Evolutionary conservation across 1,140 invertebrate species (phyloP).

Genomic region (Maconellicoccus hirsutus): DNA sequence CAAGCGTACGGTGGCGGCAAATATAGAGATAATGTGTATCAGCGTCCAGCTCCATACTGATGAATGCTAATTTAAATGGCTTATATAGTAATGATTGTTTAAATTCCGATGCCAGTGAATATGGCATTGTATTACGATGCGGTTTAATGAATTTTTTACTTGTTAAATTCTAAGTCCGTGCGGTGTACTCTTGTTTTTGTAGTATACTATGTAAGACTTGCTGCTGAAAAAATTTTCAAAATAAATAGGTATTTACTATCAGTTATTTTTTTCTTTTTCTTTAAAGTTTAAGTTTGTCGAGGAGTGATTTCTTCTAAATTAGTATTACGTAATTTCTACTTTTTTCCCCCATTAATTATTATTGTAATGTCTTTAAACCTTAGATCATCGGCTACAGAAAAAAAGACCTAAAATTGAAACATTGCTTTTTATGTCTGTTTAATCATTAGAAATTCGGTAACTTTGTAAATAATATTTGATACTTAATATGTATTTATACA

Average conservation of each 20-base stretch:
- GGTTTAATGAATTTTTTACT: slow-evolving; percentile 5
- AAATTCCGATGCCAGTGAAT: slow-evolving; percentile 2
- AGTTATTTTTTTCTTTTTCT: neutral
- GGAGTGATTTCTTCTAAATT: neutral
- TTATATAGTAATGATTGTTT: neutral
- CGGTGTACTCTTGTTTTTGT: neutral
- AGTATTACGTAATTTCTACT: slow-evolving; percentile 1
- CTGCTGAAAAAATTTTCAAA: slow-evolving; percentile 1
- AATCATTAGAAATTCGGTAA: neutral
- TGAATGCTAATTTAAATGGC: neutral
- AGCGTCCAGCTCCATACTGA: slow-evolving; percentile 30
- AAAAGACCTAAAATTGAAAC: neutral
- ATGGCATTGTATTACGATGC: neutral
- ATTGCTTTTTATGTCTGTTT: neutral
- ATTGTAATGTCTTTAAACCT: neutral
- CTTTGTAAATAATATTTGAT: slow-evolving; percentile 20
- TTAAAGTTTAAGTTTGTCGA: neutral
- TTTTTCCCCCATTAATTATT: neutral
- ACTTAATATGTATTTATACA: slow-evolving; percentile 20
- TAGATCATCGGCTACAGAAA: slow-evolving; percentile 3
- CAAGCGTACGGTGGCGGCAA: slow-evolving; percentile 33
- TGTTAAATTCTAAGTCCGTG: neutral
- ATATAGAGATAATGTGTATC: slow-evolving; percentile 29
- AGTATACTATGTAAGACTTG: slow-evolving; percentile 10
- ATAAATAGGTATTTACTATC: slow-evolving; percentile 12